Conservation (phyloP, 2,888 invertebrate genomes). For the Hypena proboscidalis region DNA sequence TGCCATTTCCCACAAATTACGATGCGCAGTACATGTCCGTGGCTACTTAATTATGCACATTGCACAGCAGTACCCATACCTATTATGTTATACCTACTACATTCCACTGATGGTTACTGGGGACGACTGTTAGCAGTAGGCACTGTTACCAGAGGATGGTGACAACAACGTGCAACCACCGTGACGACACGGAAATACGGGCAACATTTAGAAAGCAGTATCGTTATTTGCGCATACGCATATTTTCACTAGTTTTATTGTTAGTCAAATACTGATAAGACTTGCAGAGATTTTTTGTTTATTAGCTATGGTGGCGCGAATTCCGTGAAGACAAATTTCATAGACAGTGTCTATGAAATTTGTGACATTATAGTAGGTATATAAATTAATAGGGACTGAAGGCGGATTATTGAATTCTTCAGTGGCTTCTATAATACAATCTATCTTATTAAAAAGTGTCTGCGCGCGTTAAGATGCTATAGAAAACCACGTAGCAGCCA, state of each 20-base stretch:
- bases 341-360: too few relatives aligned
- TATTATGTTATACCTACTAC: too few relatives aligned
- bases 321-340: too few relatives aligned
- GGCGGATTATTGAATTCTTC: too few relatives aligned
- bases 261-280: conserved; percentile 9
- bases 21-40: not conserved
- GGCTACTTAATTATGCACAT: conserved; percentile 18
- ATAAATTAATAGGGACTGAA: too few relatives aligned
- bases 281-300: not conserved
- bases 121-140: conserved; percentile 5
- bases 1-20: conserved; percentile 6
- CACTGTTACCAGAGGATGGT: conserved; percentile 25
- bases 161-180: conserved; percentile 48
- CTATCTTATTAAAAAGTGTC: too few relatives aligned
- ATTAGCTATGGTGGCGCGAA: not conserved
- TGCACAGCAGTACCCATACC: conserved; percentile 6
- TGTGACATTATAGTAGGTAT: too few relatives aligned
- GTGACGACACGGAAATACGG: conserved; percentile 63
- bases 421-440: too few relatives aligned
- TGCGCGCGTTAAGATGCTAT: too few relatives aligned
- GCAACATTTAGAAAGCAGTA: conserved; percentile 60
- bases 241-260: conserved; percentile 28
- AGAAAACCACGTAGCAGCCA: too few relatives aligned
- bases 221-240: conserved; percentile 33
- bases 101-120: conserved; percentile 6